These are phyloP conservation scores for Pluvianellus socialis DNA, from an alignment of 2,113 vertebrate genomes.

Conservation along the genomic window DNA sequence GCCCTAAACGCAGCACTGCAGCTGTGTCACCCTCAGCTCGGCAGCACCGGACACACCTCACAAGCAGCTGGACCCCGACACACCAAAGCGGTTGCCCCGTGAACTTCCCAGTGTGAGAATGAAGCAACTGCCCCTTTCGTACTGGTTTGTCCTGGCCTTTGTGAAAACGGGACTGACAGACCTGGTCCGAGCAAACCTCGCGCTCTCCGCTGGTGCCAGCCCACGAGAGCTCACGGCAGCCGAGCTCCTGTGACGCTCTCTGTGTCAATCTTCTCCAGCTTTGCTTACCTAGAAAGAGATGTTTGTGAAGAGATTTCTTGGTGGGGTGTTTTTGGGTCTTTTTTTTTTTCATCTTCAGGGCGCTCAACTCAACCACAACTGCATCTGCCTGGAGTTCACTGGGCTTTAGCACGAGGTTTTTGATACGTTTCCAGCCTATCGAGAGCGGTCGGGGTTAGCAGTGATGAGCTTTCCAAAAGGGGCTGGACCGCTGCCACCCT, in stretches of 20 bases:
- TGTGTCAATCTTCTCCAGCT: background rate
- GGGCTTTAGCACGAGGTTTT: background rate
- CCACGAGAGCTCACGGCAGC: background rate
- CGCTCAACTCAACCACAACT: background rate
- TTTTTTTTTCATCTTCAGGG: background rate
- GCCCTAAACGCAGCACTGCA: background rate
- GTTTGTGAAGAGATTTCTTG: background rate
- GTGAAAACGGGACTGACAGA: background rate
- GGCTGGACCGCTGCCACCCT: background rate
- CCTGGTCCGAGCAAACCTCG: background rate
- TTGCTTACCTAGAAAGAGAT: background rate
- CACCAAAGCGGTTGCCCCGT: background rate
- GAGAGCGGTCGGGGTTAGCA: background rate
- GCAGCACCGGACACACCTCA: fast-evolving
- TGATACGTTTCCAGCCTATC: fast-evolving
- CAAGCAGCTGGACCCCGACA: background rate
- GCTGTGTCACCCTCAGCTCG: background rate
- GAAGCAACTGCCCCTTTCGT: background rate
- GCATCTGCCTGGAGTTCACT: background rate
- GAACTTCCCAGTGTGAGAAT: background rate
- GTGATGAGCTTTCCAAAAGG: background rate
- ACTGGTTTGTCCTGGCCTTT: background rate
- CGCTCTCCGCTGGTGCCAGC: background rate
- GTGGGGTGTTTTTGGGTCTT: background rate
- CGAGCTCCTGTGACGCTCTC: background rate